Conservation (phyloP, 2,888 invertebrate genomes). For the Drosophila parthenogenetica region DNA sequence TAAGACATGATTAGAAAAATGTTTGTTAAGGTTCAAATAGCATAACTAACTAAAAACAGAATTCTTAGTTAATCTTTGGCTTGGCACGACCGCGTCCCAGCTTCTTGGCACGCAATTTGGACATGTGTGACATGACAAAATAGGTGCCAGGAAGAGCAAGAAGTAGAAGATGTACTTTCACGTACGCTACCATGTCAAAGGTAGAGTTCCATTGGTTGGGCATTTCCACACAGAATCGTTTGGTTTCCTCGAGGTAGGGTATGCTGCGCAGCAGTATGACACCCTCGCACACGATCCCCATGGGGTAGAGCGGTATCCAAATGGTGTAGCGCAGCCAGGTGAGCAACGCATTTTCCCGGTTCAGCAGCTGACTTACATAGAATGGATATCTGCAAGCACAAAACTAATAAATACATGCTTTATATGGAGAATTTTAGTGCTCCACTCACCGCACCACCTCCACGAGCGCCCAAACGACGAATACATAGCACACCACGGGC, state of each 20-base stretch:
- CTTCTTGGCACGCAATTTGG: slow-evolving; percentile 89
- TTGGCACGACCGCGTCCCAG: slow-evolving; percentile 85
- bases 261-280: slow-evolving; percentile 92
- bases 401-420: not conserved
- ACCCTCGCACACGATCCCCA: slow-evolving; percentile 95
- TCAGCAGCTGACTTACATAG: slow-evolving; percentile 93
- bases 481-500: slow-evolving; percentile 95
- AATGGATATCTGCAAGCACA: slow-evolving; percentile 91
- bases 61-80: slow-evolving; percentile 43
- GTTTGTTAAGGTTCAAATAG: not conserved
- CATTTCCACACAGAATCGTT: slow-evolving; percentile 90
- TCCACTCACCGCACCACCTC: slow-evolving; percentile 91
- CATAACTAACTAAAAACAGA: not conserved
- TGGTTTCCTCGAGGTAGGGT: slow-evolving; percentile 95
- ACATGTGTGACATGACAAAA: slow-evolving; percentile 94
- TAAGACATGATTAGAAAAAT: not conserved
- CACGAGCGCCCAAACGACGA: slow-evolving; percentile 92
- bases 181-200: slow-evolving; percentile 93
- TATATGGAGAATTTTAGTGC: not conserved
- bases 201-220: slow-evolving; percentile 95
- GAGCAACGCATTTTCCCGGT: slow-evolving; percentile 89
- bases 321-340: slow-evolving; percentile 97
- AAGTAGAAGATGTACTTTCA: slow-evolving; percentile 91
- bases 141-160: slow-evolving; percentile 91
- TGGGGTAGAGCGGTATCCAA: slow-evolving; percentile 97